Conservation (phyloP, 1,140 invertebrate species). For the roundworm (Caenorhabditis elegans) region DNA sequence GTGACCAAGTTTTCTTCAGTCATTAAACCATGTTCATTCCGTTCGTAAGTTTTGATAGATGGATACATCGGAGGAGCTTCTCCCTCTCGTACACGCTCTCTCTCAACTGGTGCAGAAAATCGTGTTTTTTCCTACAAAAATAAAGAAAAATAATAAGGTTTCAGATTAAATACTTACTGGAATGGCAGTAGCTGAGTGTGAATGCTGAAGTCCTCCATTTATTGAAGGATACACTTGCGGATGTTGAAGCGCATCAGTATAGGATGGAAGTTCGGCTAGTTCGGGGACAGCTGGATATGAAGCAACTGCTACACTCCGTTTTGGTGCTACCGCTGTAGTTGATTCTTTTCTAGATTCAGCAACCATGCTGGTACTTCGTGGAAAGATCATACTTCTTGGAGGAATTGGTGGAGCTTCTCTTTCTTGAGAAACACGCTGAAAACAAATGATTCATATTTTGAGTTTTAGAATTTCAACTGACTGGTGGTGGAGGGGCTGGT, state of each 20-base stretch:
- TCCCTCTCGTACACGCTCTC: background rate
- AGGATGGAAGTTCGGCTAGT: background rate
- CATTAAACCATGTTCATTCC: constrained; percentile 36
- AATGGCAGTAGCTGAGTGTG: background rate
- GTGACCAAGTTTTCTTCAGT: constrained; percentile 30
- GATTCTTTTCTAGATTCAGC: background rate
- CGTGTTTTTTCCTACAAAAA: background rate
- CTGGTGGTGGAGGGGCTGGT: background rate
- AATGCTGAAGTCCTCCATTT: background rate
- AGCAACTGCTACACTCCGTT: background rate
- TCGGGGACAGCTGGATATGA: background rate
- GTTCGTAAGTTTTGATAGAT: background rate
- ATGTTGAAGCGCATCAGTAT: background rate
- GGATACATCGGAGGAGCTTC: constrained; percentile 46
- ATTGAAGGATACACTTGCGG: background rate
- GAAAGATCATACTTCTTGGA: background rate
- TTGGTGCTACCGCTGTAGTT: background rate
- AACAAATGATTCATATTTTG: too few relatives aligned
- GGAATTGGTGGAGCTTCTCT: constrained; percentile 10
- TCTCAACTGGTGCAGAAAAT: background rate
- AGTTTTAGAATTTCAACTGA: background rate
- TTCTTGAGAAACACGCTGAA: background rate
- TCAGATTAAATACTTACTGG: background rate
- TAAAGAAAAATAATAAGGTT: background rate
- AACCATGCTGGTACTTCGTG: background rate